Percentiles rank a stretch among this genome's conserved stretches.
Evolutionary conservation across 2,113 vertebrate species (phyloP).

Genomic region (Puma concolor): DNA sequence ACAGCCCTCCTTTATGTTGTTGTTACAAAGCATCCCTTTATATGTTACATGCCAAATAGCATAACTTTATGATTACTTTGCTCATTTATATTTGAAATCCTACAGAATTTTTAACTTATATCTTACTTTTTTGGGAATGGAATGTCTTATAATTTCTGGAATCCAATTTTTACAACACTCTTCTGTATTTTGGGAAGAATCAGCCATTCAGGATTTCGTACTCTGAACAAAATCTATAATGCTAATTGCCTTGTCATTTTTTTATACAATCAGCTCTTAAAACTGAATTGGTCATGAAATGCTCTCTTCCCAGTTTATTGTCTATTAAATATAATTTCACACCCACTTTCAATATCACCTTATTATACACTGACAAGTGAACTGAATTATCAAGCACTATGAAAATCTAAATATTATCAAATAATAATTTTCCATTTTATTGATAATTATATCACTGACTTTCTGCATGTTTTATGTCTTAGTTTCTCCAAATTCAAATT

Average conservation of each 20-base stretch:
- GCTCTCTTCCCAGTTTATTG: neutral
- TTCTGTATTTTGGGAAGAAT: constrained; percentile 13
- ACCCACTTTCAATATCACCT: neutral
- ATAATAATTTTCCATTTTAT: constrained; percentile 42
- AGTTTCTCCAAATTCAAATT: neutral
- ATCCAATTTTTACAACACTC: neutral
- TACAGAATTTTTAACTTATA: neutral
- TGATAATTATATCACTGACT: neutral
- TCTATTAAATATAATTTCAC: constrained; percentile 54
- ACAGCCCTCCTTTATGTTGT: neutral
- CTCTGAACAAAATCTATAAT: neutral
- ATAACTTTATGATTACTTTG: neutral
- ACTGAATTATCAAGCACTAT: constrained; percentile 16
- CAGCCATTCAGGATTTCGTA: neutral
- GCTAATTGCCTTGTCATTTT: constrained; percentile 37
- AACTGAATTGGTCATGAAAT: constrained; percentile 50
- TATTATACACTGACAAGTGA: neutral
- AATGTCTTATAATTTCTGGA: neutral
- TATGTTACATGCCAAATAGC: neutral
- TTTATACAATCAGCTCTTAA: neutral
- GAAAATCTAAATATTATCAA: constrained; percentile 37
- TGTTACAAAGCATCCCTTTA: neutral
- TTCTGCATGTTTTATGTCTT: neutral
- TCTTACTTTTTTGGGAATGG: neutral
- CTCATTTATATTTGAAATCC: neutral